Evolutionary conservation across 1,140 invertebrate genomes (phyloP).

Genomic region (Samia ricini): DNA sequence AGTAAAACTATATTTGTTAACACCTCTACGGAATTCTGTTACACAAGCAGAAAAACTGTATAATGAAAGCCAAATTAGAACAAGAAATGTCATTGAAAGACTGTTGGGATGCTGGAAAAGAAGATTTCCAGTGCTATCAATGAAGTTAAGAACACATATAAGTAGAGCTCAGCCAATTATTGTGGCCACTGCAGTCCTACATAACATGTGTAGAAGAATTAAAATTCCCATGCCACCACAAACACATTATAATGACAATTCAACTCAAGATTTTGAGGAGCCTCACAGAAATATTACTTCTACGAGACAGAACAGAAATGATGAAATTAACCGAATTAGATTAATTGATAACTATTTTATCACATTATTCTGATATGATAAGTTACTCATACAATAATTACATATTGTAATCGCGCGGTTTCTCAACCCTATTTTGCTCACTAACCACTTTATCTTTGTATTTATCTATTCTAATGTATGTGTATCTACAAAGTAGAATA

Average conservation of each 20-base stretch:
- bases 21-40: conserved; percentile 6
- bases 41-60: conserved; percentile 13
- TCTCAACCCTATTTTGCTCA: no score
- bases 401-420: no score
- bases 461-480: no score
- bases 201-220: conserved; percentile 15
- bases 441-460: no score
- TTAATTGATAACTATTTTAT: conserved; percentile 10
- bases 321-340: background rate
- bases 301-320: background rate
- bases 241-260: background rate
- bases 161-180: conserved; percentile 5
- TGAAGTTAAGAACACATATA: background rate
- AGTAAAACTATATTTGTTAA: conserved; percentile 11
- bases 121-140: conserved; percentile 18
- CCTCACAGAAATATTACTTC: no score
- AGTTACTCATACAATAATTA: background rate
- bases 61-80: conserved; percentile 21
- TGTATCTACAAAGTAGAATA: no score
- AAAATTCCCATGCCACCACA: background rate
- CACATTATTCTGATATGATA: conserved; percentile 5
- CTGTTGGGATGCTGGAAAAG: conserved; percentile 26
- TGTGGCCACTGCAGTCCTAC: conserved; percentile 12
- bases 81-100: conserved; percentile 21
- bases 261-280: background rate